Conservation (phyloP, 2,888 invertebrate species). For the Limnephilus marmoratus region DNA sequence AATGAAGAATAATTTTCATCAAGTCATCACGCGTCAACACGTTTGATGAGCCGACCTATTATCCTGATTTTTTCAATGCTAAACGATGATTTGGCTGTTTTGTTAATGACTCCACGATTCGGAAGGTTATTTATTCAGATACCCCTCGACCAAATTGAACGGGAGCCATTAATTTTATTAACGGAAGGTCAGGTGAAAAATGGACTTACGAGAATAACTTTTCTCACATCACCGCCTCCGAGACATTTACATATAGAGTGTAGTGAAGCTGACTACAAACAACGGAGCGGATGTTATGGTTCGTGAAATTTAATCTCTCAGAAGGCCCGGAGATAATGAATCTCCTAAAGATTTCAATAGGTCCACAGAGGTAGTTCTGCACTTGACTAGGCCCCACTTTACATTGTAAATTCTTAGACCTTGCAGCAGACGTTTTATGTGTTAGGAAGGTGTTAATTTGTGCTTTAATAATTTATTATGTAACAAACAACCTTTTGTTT, state of each 20-base stretch:
- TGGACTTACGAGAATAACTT: not conserved
- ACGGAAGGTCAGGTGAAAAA: conserved; percentile 47
- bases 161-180: conserved; percentile 48
- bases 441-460: not conserved
- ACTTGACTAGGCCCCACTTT: not conserved
- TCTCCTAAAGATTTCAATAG: conserved; percentile 48
- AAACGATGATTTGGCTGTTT: conserved; percentile 8
- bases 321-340: conserved; percentile 46
- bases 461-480: not conserved
- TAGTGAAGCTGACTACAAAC: conserved; percentile 44
- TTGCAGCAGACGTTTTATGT: conserved; percentile 2
- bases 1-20: not conserved
- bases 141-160: not conserved
- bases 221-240: conserved; percentile 25
- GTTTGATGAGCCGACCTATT: not conserved
- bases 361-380: not conserved
- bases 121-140: not conserved
- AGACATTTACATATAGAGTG: conserved; percentile 58
- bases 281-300: conserved; percentile 49
- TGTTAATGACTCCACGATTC: conserved; percentile 1
- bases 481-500: not conserved
- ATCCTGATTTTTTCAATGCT: not conserved
- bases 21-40: not conserved
- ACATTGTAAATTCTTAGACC: not conserved
- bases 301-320: conserved; percentile 56